Evolutionary conservation across 2,113 vertebrate species (phyloP), one percentile per base, ranked within the genome.

Genomic region (Amia ocellicauda): DNA sequence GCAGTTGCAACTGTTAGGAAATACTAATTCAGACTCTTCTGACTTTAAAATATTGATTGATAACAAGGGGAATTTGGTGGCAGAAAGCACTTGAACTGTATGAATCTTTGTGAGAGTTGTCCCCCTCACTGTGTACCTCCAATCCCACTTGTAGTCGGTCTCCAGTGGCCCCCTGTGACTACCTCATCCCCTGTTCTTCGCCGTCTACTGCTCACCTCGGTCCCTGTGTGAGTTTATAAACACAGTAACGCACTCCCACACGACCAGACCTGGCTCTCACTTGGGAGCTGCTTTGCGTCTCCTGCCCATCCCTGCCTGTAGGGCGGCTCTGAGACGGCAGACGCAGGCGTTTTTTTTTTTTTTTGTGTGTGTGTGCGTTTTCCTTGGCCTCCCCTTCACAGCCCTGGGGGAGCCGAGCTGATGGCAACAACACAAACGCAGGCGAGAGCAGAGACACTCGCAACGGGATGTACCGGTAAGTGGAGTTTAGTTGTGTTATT

Each of bases 221-320:
- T n/a, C n/a, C n/a, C n/a, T n/a, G n/a, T n/a, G n/a, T n/a, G n/a
- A n/a, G n/a, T n/a, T n/a, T n/a, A n/a, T n/a, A n/a, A n/a, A n/a
- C n/a, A n/a, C n/a, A n/a, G n/a, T n/a, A n/a, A n/a, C 11, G 10
- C 27, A 56, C 16, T 56, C 7, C 1, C 54, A 56, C 36, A 31
- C 54, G 26, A n/a, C n/a, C n/a, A 31, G 17, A n/a, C n/a, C n/a
- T n/a, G n/a, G n/a, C n/a, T n/a, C n/a, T n/a, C n/a, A n/a, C n/a
- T n/a, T n/a, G n/a, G n/a, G n/a, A n/a, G n/a, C n/a, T n/a, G 20
- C 54, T 31, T n/a, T 19, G 56, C 14, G 31, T 28, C 28, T 41
- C 31, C 31, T 58, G 28, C 56, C n/a, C 17, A 58, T 20, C 29
- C 29, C 26, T 40, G 31, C 56, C 56, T 58, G 29, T 29, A 58